phyloP scores from a whole-genome alignment of 2,113 vertebrate species.

The pig (Sus scrofa) region T2T-Sscrofa CM000819.6:128604001-128604500 shows the following conservation, averaged over 20 bases:
- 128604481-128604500: slow-evolving; percentile 8
- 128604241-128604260: neutral
- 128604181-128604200: neutral
- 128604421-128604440: neutral
- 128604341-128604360: slow-evolving; percentile 13
- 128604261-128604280: neutral
- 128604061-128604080: slow-evolving; percentile 49
- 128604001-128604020: slow-evolving; percentile 83
- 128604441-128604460: neutral
- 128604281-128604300: neutral
- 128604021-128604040: slow-evolving; percentile 55
- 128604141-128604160: neutral
- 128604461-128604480: neutral
- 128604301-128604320: neutral
- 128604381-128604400: slow-evolving; percentile 7
- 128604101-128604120: slow-evolving; percentile 19
- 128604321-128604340: slow-evolving; percentile 29
- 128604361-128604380: neutral
- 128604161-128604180: neutral
- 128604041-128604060: slow-evolving; percentile 41
- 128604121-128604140: slow-evolving; percentile 37
- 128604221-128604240: neutral
- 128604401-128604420: neutral
- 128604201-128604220: neutral
- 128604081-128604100: slow-evolving; percentile 55